Evolutionary conservation across 2,888 invertebrate genomes (phyloP), one percentile per base, ranked within the genome.

Genomic region (Melanophora roralis): DNA sequence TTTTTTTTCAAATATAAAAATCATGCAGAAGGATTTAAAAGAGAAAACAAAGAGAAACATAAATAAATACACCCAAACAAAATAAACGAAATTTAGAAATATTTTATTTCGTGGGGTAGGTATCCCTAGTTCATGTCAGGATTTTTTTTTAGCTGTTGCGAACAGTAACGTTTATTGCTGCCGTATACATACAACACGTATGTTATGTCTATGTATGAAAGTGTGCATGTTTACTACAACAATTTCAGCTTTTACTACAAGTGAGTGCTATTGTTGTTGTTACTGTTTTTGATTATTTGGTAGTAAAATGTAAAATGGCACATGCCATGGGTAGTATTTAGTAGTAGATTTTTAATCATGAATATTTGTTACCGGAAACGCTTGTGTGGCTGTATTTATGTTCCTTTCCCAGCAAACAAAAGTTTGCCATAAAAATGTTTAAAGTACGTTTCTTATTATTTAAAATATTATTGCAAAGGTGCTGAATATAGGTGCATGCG

Each of bases 31-130:
- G 65, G 59, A 45, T 51, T 32, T 36, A 68, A 23, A 34, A 32
- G 1, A 40, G 16, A 32, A 11, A 12, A 38, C 27, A n/a, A 1
- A 51, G 21, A 32, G 11, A 9, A 49, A 40, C 12, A 53, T 45
- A 53, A 72, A 72, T 36, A 43, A n/a, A 64, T 62, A 51, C 34
- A 60, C 51, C 60, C 60, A 60, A 5, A 45, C 59, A 60, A 75
- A 16, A 68, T 14, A 65, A 47, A 76, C 32, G 34, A 64, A 47
- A 64, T 69, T 71, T 74, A 51, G 43, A 82, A 82, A 82, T 64
- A 83, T 75, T 81, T 83, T 83, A 82, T 88, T 86, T 87, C 88
- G 89, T 88, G 88, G 89, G 88, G 89, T 88, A 88, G 88, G 88
- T 84, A 88, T 75, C 72, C 51, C 73, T 65, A 65, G 40, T 32